Base-by-base conservation (phyloP, 2,113 vertebrate species). In the Equus quagga region DNA sequence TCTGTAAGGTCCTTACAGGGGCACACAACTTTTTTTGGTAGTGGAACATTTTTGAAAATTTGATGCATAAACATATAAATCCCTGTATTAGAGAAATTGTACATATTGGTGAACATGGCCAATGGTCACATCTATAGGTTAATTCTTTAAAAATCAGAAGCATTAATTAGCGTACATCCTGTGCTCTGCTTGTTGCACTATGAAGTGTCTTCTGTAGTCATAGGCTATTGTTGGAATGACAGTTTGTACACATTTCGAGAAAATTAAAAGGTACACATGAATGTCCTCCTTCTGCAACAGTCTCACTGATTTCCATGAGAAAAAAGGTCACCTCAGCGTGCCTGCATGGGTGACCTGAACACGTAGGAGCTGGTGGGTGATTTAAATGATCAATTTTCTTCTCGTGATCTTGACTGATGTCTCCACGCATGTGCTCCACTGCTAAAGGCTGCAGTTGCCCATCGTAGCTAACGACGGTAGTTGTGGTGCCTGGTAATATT, bases 351-450 rank as follows among this genome's bases (percentile, higher is more conserved):
- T 58, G 28, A n/a, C n/a, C 6, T 64, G 85, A 64, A 26, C 56
- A 89, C 67, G 8, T 9, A 58, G 62, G 33, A 36, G 33, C 51
- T 58, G 13, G 17, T 75, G 99, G 99, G 96, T 99, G 99, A 98
- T 99, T 99, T 99, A 99, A 91, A 99, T 99, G 85, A 99, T 99
- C 92, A 99, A 99, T 99, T 98, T 99, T 99, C 98, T 99, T 99
- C 89, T 99, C 99, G 0, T 99, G 99, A 98, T 65, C 17, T 31
- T n/a, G 28, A 94, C 46, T 99, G 97, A 99, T 99, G 98, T 99
- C 99, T 98, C 99, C 99, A 75, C 99, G 99, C 99, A 99, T 99
- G 44, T 99, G 99, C 3, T 99, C 99, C 89, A 99, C 99, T 0
- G 99, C 99, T 97, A 99, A 98, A 9, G 99, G 99, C 69, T 99